Evolutionary conservation across 2,797 vertebrate species (phyloP).

Genomic region (Danionella dracula): DNA sequence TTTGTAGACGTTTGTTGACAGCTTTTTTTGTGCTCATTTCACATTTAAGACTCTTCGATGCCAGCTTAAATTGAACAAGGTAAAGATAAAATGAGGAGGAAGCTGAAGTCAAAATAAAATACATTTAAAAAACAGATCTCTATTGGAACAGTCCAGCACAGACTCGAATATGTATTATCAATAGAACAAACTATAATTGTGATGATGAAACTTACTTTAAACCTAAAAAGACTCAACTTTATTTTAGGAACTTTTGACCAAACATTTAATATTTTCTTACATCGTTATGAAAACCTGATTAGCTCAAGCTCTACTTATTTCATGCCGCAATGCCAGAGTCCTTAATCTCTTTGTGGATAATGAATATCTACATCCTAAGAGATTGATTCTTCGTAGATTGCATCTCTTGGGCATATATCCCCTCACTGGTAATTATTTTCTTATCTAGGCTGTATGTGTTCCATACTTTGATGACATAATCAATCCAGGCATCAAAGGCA

Average conservation of each 20-base stretch:
- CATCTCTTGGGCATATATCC: constrained; percentile 17
- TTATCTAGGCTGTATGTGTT: constrained; percentile 3
- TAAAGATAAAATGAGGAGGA: too few relatives aligned
- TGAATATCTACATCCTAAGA: constrained; percentile 22
- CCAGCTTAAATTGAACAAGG: too few relatives aligned
- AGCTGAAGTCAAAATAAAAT: too few relatives aligned
- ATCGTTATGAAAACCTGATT: neutral
- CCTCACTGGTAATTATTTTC: constrained; percentile 21
- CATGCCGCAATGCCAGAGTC: neutral
- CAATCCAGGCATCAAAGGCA: constrained; percentile 38
- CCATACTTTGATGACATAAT: constrained; percentile 32
- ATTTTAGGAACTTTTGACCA: neutral
- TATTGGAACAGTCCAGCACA: too few relatives aligned
- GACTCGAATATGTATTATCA: too few relatives aligned
- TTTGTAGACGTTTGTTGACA: too few relatives aligned
- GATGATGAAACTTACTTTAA: too few relatives aligned
- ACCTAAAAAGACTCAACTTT: too few relatives aligned
- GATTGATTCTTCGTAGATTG: constrained; percentile 18
- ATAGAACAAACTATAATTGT: too few relatives aligned
- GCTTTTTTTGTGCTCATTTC: too few relatives aligned
- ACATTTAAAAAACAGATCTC: too few relatives aligned
- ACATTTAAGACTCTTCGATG: too few relatives aligned
- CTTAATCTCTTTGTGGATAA: neutral
- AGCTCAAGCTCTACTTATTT: neutral
- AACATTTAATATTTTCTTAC: neutral